Evolutionary conservation across 2,113 vertebrate species (phyloP).

Genomic region (Odobenus rosmarus): DNA sequence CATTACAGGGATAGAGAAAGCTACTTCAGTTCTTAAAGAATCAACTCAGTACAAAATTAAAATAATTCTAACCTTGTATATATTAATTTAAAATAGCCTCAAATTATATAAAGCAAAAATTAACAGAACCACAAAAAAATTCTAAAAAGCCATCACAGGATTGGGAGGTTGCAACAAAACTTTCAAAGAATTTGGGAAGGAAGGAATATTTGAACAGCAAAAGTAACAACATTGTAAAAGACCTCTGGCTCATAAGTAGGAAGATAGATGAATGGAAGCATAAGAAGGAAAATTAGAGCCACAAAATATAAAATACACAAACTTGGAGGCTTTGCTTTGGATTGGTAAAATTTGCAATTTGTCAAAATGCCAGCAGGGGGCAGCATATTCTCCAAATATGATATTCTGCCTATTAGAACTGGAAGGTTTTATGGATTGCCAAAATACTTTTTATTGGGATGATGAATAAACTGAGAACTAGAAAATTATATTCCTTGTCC

Average conservation of each 20-base stretch:
- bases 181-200: neutral
- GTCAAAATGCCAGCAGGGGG: slow-evolving; percentile 78
- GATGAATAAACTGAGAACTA: neutral
- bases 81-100: neutral
- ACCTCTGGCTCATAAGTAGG: neutral
- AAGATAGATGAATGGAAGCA: neutral
- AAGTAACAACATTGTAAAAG: neutral
- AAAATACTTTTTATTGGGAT: neutral
- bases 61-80: neutral
- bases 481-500: neutral
- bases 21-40: neutral
- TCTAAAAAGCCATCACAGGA: neutral
- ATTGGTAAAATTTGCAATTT: slow-evolving; percentile 36
- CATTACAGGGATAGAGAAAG: neutral
- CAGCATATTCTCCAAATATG: slow-evolving; percentile 74
- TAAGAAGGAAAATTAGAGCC: neutral
- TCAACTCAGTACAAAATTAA: neutral
- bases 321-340: neutral
- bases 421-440: neutral
- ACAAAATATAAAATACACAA: neutral
- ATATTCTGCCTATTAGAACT: neutral
- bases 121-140: neutral
- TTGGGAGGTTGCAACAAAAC: neutral
- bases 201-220: slow-evolving; percentile 9
- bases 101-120: neutral